Evolutionary conservation across 2,797 vertebrate species (phyloP).

Genomic region (Yasuhikotakia modesta): DNA sequence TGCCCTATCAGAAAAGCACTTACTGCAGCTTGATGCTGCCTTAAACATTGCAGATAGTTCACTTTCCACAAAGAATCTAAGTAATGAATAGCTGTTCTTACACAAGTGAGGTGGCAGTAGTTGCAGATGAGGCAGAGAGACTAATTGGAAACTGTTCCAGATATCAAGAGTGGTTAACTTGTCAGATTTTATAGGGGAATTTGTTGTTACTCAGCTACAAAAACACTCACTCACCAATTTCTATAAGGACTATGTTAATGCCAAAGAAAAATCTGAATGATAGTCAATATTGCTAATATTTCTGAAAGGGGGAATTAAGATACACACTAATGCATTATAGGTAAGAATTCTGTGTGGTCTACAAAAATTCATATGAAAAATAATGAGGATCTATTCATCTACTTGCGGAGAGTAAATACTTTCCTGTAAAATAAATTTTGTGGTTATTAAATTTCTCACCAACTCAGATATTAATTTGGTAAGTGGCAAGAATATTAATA

Average conservation of each 20-base stretch:
- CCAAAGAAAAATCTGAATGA: no score
- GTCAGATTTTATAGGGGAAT: constrained; percentile 17
- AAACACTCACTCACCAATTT: no score
- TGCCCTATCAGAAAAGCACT: constrained; percentile 93
- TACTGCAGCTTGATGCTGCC: constrained; percentile 94
- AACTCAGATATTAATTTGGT: constrained; percentile 47
- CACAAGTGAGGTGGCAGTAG: constrained; percentile 86
- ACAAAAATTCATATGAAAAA: constrained; percentile 14
- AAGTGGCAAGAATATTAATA: constrained; percentile 48
- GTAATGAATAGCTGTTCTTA: constrained; percentile 92
- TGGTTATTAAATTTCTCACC: constrained; percentile 47
- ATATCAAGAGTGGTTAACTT: constrained; percentile 61
- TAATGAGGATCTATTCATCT: constrained; percentile 29
- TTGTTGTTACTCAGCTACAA: no score
- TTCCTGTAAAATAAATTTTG: constrained; percentile 46
- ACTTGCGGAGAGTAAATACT: constrained; percentile 39
- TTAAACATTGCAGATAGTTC: constrained; percentile 94
- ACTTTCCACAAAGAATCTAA: constrained; percentile 73
- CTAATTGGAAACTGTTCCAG: constrained; percentile 85
- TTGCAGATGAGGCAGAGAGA: constrained; percentile 89
- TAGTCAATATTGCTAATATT: no score
- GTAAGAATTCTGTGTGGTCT: constrained; percentile 29
- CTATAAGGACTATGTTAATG: no score
- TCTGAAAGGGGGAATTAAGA: no score
- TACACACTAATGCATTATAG: background rate